Evolutionary conservation across 2,113 vertebrate species (phyloP).

Genomic region (Mandrillus leucophaeus): DNA sequence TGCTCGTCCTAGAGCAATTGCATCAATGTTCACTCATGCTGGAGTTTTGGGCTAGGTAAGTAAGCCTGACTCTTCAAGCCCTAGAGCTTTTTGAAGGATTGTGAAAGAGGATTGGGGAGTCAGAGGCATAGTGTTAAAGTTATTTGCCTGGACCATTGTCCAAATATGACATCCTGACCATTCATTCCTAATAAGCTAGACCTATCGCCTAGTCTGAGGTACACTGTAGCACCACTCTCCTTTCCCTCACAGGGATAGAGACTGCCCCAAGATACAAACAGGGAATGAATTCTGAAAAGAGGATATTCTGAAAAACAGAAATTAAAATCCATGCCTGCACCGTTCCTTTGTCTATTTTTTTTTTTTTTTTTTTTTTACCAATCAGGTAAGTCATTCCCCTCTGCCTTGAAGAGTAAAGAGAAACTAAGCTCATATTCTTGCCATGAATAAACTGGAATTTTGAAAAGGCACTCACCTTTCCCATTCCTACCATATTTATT

Average conservation of each 20-base stretch:
- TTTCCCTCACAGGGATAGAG: not conserved
- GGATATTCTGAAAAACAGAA: not conserved
- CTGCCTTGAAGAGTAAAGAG: not conserved
- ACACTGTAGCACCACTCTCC: rapidly evolving
- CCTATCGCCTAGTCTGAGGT: not conserved
- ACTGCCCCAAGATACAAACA: not conserved
- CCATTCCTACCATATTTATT: not conserved
- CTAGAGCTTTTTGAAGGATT: not conserved
- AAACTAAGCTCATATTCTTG: not conserved
- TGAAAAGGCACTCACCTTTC: not conserved
- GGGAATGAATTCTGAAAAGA: not conserved
- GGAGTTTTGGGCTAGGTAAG: not conserved
- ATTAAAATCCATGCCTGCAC: rapidly evolving
- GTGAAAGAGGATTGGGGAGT: not conserved
- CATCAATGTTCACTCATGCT: not conserved
- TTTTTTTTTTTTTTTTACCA: not conserved
- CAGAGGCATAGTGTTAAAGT: not conserved
- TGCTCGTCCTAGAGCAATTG: not conserved
- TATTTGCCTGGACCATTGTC: not conserved
- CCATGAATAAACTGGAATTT: not conserved
- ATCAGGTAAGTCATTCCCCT: not conserved
- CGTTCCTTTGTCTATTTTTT: not conserved
- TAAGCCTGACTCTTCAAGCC: not conserved
- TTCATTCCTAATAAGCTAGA: not conserved
- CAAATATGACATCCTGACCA: not conserved